phyloP scores from a whole-genome alignment of 2,113 vertebrate genomes.

The Colaptes auratus region DNA sequence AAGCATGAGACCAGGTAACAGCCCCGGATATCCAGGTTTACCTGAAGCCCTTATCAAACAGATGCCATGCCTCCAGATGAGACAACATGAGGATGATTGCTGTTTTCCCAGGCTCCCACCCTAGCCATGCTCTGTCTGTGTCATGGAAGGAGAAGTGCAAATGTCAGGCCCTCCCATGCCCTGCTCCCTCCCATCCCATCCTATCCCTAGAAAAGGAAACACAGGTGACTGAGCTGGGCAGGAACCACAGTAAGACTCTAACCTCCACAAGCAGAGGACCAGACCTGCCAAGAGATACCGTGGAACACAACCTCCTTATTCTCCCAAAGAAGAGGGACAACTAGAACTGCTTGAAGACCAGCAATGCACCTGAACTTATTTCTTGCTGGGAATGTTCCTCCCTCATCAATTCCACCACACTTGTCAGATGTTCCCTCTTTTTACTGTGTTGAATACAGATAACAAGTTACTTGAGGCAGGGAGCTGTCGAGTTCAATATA shows the following conservation, averaged over 20 bases:
- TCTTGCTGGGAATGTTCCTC: neutral
- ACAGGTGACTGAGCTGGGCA: neutral
- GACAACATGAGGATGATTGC: neutral
- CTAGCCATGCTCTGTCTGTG: neutral
- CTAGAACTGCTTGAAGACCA: neutral
- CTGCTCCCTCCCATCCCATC: neutral
- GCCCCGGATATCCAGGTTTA: neutral
- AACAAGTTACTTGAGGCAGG: constrained; percentile 52
- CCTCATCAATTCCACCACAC: neutral
- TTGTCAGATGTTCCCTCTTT: constrained; percentile 35
- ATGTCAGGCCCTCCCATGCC: neutral
- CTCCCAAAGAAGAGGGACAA: neutral
- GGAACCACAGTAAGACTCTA: neutral
- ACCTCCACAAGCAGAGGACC: neutral
- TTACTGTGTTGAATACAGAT: neutral
- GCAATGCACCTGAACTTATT: constrained; percentile 1
- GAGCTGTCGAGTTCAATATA: constrained; percentile 1
- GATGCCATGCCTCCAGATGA: fast-evolving
- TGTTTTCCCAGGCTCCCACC: neutral
- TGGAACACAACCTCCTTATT: neutral
- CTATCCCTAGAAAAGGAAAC: neutral
- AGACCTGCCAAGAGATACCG: neutral
- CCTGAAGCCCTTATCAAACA: neutral
- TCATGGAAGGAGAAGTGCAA: neutral
- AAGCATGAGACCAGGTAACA: neutral